These are phyloP conservation scores for Drosophila athabasca DNA, from an alignment of 1,140 invertebrate genomes.

Conservation along the genomic window DNA sequence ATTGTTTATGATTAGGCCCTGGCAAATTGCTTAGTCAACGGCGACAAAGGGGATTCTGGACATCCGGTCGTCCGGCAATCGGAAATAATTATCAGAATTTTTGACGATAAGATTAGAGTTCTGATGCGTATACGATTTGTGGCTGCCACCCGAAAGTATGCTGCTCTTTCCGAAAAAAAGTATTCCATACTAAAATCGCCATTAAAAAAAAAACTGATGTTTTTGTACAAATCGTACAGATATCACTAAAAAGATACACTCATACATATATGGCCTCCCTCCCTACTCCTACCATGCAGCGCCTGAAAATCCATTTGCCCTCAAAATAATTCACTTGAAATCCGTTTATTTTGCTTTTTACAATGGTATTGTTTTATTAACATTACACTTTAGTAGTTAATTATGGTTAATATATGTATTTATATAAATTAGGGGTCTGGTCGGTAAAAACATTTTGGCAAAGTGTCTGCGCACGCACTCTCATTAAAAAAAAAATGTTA, in stretches of 20 bases:
- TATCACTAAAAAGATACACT: too few species aligned
- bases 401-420: conserved; percentile 68
- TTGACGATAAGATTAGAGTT: conserved; percentile 70
- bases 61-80: conserved; percentile 55
- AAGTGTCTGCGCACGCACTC: conserved; percentile 47
- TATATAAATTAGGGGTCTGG: conserved; percentile 9
- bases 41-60: conserved; percentile 15
- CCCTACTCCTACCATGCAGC: neutral
- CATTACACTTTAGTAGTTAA: conserved; percentile 65
- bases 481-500: conserved; percentile 49
- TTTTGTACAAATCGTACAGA: too few species aligned
- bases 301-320: conserved; percentile 8
- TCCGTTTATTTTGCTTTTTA: conserved; percentile 29
- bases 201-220: too few species aligned
- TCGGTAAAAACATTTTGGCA: conserved; percentile 63
- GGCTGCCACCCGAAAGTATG: conserved; percentile 58
- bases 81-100: conserved; percentile 69
- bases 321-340: neutral
- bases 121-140: conserved; percentile 15
- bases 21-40: conserved; percentile 52
- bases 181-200: neutral
- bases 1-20: conserved; percentile 48
- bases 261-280: too few species aligned
- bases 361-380: conserved; percentile 47
- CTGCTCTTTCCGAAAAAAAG: neutral